Evolutionary conservation across 2,113 vertebrate genomes (phyloP), one percentile per base, ranked within the genome.

Genomic region (Cynocephalus volans): DNA sequence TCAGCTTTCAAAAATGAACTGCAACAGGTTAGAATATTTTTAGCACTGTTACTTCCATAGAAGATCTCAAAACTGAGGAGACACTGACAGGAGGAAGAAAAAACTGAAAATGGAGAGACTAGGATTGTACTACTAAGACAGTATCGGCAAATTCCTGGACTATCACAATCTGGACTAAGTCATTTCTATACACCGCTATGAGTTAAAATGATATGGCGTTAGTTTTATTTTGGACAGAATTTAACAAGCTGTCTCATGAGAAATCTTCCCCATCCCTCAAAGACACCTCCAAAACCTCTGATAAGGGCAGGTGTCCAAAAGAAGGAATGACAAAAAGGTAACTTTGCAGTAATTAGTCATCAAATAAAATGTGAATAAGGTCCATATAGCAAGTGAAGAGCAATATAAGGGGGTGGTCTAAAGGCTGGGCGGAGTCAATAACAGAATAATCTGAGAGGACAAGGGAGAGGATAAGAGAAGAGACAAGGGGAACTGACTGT

Each of bases 51-150:
- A 26, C 58, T 93, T 76, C 73, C 90, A 73, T 26, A 14, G 24
- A 58, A 64, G 36, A 83, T 45, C 95, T 96, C 45, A 90, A 85
- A 90, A 69, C n/a, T 84, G 0, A 80, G n/a, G 11, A 93, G n/a
- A 91, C 31, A 85, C 50, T 50, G 24, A 70, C 6, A 24, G 45
- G 12, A 75, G 19, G 4, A 58, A 73, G 28, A 58, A n/a, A 87
- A 84, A 79, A 12, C 6, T 82, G 14, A 83, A 73, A 73, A 76
- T 1, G 45, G 45, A 73, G 65, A 93, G 26, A 92, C 33, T 8
- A 50, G 18, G 41, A 33, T 1, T 83, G 15, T 83, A 82, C 5
- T 54, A 84, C 33, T 31, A 45, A 52, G 17, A 52, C 5, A 56
- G 31, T n/a, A 54, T 0, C 33, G 65, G 31, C 56, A 84, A 92